Evolutionary conservation across 2,888 invertebrate species (phyloP).

Genomic region (Halocaridina rubra): DNA sequence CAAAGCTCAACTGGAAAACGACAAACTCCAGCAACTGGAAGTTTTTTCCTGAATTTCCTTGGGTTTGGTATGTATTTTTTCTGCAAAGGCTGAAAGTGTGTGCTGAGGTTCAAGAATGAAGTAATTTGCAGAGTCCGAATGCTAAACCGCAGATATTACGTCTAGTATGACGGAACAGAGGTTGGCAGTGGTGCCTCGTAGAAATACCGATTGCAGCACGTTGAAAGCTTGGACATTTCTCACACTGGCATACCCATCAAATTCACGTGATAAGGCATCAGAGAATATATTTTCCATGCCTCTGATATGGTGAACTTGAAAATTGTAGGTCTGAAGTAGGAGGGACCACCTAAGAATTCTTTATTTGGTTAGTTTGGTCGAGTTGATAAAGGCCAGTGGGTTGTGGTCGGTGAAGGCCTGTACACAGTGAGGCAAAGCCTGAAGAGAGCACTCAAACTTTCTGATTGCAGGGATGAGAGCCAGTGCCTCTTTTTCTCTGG

Average conservation of each 20-base stretch:
- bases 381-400: no score
- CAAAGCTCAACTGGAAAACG: slow-evolving; percentile 96
- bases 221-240: slow-evolving; percentile 96
- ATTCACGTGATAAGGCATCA: no score
- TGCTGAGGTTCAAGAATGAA: slow-evolving; percentile 97
- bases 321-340: no score
- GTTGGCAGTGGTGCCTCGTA: slow-evolving; percentile 88
- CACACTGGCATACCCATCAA: slow-evolving; percentile 86
- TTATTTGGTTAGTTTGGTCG: no score
- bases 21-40: slow-evolving; percentile 95
- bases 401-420: no score
- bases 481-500: no score
- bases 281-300: no score
- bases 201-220: slow-evolving; percentile 92
- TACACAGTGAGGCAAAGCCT: no score
- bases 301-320: no score
- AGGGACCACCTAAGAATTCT: no score
- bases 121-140: slow-evolving; percentile 97
- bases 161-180: slow-evolving; percentile 93
- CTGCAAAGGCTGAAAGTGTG: slow-evolving; percentile 95
- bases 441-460: no score
- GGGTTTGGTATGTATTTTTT: slow-evolving; percentile 90
- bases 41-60: slow-evolving; percentile 86
- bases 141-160: slow-evolving; percentile 96
- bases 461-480: no score